Evolutionary conservation across 2,113 vertebrate genomes (phyloP).

Genomic region (Diglossa brunneiventris): DNA sequence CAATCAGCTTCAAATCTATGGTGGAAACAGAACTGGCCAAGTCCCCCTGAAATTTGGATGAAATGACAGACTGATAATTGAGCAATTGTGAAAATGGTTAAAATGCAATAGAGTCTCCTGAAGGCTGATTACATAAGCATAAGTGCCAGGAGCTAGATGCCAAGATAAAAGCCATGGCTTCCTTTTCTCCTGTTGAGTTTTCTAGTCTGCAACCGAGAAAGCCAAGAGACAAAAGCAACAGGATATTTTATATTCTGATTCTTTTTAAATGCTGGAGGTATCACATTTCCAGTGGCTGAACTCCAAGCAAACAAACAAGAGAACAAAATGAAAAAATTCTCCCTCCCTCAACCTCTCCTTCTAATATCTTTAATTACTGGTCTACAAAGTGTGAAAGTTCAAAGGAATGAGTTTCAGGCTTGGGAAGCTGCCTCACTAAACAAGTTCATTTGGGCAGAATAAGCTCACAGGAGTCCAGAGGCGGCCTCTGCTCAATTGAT

Average conservation of each 20-base stretch:
- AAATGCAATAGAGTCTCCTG: neutral
- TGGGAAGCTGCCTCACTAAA: neutral
- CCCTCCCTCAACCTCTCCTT: neutral
- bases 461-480: neutral
- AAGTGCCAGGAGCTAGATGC: conserved; percentile 18
- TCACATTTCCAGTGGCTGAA: neutral
- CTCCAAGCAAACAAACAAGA: neutral
- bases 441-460: neutral
- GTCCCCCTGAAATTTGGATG: conserved; percentile 3
- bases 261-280: neutral
- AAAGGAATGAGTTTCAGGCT: neutral
- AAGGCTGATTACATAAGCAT: conserved; percentile 14
- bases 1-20: conserved; percentile 9
- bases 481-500: neutral
- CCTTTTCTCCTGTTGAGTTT: conserved; percentile 24
- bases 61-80: conserved; percentile 27
- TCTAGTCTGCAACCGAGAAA: neutral
- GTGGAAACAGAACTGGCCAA: conserved; percentile 1
- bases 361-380: conserved; percentile 10
- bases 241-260: neutral
- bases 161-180: conserved; percentile 43
- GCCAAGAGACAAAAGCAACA: neutral
- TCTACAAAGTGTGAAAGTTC: neutral
- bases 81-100: neutral
- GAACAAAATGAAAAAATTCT: neutral